Conservation (phyloP, 2,797 vertebrate genomes). For the Arrhamphus sclerolepis region DNA sequence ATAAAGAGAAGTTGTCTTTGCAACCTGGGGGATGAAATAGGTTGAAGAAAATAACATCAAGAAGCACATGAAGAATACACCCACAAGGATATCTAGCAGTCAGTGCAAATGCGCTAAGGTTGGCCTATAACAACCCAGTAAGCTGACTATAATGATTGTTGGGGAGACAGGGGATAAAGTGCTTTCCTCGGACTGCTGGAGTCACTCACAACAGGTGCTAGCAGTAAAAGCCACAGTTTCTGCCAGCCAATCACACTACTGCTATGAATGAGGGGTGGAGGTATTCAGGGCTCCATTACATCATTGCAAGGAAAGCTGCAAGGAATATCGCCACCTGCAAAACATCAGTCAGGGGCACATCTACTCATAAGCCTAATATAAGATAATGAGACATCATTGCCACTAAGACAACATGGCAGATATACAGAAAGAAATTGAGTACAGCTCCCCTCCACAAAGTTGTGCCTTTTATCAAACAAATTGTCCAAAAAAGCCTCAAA, state of each 20-base stretch:
- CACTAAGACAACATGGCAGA: conserved; percentile 61
- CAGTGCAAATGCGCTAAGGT: conserved; percentile 76
- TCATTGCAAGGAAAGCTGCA: conserved; percentile 44
- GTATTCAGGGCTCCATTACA: conserved; percentile 45
- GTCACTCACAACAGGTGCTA: conserved; percentile 75
- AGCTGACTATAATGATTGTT: conserved; percentile 79
- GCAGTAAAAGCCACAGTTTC: conserved; percentile 48
- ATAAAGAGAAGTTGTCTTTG: conserved; percentile 77
- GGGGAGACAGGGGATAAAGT: conserved; percentile 80
- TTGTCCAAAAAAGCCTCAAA: conserved; percentile 75
- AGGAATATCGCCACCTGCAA: conserved; percentile 55
- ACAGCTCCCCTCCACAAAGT: conserved; percentile 58
- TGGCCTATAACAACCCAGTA: conserved; percentile 77
- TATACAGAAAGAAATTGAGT: conserved; percentile 54
- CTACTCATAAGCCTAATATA: conserved; percentile 64
- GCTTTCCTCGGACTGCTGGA: conserved; percentile 67
- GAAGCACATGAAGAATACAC: conserved; percentile 67
- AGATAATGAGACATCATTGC: conserved; percentile 68
- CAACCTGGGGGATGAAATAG: conserved; percentile 67
- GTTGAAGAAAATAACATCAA: conserved; percentile 74
- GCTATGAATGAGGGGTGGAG: conserved; percentile 33
- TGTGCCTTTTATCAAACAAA: conserved; percentile 73
- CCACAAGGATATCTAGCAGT: conserved; percentile 72
- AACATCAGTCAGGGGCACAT: conserved; percentile 54
- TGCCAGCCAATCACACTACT: conserved; percentile 50